These are phyloP conservation scores for Narcine bancroftii DNA, from an alignment of 2,113 vertebrate species.

Conservation along the genomic window DNA sequence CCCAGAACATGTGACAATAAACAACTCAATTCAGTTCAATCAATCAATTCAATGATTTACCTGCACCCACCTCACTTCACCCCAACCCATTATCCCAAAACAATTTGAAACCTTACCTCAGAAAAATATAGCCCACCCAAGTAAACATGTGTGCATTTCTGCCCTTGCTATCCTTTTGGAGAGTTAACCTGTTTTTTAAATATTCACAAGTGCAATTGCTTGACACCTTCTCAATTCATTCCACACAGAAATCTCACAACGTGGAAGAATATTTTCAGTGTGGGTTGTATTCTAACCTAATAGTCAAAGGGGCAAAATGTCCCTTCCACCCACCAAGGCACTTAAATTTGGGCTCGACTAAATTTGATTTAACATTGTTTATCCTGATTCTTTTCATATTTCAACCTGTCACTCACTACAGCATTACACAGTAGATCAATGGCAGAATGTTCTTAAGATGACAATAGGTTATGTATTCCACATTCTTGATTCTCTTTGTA, in stretches of 20 bases:
- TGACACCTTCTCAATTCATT: background rate
- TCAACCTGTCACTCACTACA: background rate
- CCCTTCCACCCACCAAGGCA: background rate
- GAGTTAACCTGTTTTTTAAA: background rate
- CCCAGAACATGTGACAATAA: too few relatives aligned
- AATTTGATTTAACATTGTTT: background rate
- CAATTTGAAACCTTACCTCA: background rate
- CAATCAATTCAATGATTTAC: background rate
- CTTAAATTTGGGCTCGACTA: background rate
- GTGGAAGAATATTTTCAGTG: background rate
- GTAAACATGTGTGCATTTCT: background rate
- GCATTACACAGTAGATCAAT: background rate
- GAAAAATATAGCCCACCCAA: background rate
- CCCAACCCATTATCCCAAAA: background rate
- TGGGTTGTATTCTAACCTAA: background rate
- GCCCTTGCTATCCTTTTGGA: background rate
- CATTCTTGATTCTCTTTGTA: background rate
- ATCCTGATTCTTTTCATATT: background rate
- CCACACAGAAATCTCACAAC: background rate
- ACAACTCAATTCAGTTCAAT: too few relatives aligned
- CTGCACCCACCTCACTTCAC: background rate
- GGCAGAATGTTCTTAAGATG: constrained; percentile 4
- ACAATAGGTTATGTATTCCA: background rate
- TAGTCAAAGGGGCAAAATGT: background rate
- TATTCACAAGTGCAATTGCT: background rate